These are phyloP conservation scores for Sminthopsis crassicaudata DNA, from an alignment of 2,113 vertebrate genomes.

Conservation along the genomic window DNA sequence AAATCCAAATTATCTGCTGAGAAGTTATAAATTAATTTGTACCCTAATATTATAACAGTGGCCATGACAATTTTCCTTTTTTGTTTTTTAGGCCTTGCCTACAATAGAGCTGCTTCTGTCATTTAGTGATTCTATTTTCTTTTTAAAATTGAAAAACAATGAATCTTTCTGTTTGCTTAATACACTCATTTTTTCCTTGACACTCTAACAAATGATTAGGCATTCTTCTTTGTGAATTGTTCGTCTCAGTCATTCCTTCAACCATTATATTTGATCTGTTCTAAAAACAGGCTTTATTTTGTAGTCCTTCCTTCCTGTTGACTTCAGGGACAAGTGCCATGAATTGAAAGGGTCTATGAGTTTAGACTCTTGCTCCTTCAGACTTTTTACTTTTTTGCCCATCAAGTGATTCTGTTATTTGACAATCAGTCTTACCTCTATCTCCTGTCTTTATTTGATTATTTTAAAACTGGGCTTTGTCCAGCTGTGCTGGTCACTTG, in stretches of 20 bases:
- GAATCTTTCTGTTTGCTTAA: slow-evolving; percentile 54
- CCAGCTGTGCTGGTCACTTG: not conserved
- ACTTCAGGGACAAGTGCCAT: not conserved
- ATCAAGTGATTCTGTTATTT: not conserved
- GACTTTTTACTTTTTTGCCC: not conserved
- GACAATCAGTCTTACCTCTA: not conserved
- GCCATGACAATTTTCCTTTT: slow-evolving; percentile 47
- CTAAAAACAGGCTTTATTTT: not conserved
- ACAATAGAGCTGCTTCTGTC: slow-evolving; percentile 41
- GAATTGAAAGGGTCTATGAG: not conserved
- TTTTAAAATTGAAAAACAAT: slow-evolving; percentile 47
- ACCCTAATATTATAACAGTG: slow-evolving; percentile 46
- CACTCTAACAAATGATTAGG: not conserved
- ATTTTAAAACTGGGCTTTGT: not conserved
- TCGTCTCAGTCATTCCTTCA: slow-evolving; percentile 47
- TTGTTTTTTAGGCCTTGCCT: slow-evolving; percentile 55
- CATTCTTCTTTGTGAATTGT: slow-evolving; percentile 5
- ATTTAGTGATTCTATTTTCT: slow-evolving; percentile 60
- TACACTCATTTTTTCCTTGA: slow-evolving; percentile 38
- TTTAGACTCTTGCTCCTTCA: slow-evolving; percentile 1
- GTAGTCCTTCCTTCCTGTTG: not conserved
- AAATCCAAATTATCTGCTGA: slow-evolving; percentile 69
- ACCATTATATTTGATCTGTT: slow-evolving; percentile 16
- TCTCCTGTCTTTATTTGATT: not conserved
- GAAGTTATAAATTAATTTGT: slow-evolving; percentile 61